Conservation (phyloP, 2,797 vertebrate genomes). For the Dendrocincla fuliginosa region DNA sequence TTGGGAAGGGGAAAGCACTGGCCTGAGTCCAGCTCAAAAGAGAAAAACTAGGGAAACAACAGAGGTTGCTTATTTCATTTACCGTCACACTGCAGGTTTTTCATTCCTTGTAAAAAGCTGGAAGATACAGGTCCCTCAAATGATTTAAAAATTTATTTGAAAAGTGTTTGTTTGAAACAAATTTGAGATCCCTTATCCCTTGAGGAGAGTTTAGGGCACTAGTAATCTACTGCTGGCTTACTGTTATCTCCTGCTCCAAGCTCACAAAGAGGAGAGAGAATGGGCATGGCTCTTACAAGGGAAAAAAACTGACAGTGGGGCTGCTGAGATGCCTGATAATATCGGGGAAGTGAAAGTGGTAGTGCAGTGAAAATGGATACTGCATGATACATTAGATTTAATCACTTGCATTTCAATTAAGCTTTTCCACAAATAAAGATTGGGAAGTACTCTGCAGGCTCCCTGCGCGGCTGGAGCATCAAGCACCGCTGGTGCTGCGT, state of each 20-base stretch:
- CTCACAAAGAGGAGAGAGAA: constrained; percentile 47
- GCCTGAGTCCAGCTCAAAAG: background rate
- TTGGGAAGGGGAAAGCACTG: background rate
- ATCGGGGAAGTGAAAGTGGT: constrained; percentile 66
- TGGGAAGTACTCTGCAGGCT: constrained; percentile 28
- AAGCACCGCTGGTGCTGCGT: background rate
- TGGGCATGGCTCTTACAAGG: constrained; percentile 41
- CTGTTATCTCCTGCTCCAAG: background rate
- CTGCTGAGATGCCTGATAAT: constrained; percentile 60
- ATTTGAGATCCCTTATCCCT: background rate
- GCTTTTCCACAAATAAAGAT: constrained; percentile 62
- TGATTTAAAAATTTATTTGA: background rate
- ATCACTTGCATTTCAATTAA: constrained; percentile 73
- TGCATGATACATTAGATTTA: constrained; percentile 66
- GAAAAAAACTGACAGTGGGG: constrained; percentile 54
- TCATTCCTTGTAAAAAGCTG: background rate
- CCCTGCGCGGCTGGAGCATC: background rate
- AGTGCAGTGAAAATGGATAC: constrained; percentile 68
- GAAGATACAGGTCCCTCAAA: background rate
- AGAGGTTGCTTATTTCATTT: background rate
- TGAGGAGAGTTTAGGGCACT: constrained; percentile 9
- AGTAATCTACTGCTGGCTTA: constrained; percentile 12
- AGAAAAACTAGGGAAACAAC: background rate
- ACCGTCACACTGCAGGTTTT: background rate
- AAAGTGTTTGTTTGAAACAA: background rate